Base-by-base conservation (phyloP, 2,888 invertebrate genomes). In the Chelonus formosanus region DNA sequence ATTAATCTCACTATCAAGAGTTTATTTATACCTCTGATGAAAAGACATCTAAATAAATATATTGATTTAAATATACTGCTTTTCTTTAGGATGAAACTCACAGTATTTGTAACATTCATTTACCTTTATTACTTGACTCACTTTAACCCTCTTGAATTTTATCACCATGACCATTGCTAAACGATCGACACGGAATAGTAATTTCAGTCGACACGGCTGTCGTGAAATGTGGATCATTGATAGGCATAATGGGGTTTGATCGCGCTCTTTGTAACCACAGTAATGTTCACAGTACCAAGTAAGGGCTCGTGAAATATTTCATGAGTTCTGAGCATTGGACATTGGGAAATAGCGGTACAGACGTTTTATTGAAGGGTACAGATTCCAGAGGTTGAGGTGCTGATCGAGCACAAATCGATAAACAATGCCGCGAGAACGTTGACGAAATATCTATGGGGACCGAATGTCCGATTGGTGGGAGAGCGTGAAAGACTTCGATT, bases 401-500 rank as follows among this genome's bases (percentile, higher is more conserved):
- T 45, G 35, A 61, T 20, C 47, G 58, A 54, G 62, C 58, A 60
- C 62, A 52, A 35, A 63, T 66, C 69, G 65, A 72, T 70, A 68
- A 69, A 70, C 73, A 71, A 71, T 70, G 66, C 55, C 65, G 59
- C 66, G 61, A 66, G 66, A 65, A 52, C 63, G 68, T 71, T 71
- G 70, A 71, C 71, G 71, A 71, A 71, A 71, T 71, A 71, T 71
- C 71, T 63, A 68, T 56, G 67, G 67, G 66, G 66, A 66, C 50
- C 59, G 69, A 61, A 67, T 67, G 48, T 50, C 53, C 57, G 57
- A 60, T 48, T 52, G 70, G 69, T 66, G 65, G 63, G 67, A 60
- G 62, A 66, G 63, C 54, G 61, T 52, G 66, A 68, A 65, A 71
- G 68, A 67, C 74, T 52, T 52, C 76, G 74, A 73, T 73, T 75